Evolutionary conservation across 2,113 vertebrate genomes (phyloP).

Genomic region (Gnathonemus longibarbis): DNA sequence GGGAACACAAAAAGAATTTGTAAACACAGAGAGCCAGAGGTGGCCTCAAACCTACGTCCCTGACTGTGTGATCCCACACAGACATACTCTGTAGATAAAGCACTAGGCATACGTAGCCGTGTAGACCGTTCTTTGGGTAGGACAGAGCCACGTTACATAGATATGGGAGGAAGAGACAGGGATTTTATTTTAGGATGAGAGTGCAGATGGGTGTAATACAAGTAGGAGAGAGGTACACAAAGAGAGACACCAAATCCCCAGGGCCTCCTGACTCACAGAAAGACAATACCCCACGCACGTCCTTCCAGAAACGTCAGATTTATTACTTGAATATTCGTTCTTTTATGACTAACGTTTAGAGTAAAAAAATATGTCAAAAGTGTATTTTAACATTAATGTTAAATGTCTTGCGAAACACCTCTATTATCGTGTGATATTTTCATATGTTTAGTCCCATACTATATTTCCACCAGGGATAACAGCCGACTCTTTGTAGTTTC

Average conservation of each 20-base stretch:
- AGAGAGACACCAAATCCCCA: not conserved
- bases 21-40: not conserved
- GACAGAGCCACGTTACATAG: not conserved
- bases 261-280: not conserved
- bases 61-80: not conserved
- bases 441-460: not conserved
- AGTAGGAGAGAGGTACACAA: not conserved
- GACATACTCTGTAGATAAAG: not conserved
- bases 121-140: not conserved
- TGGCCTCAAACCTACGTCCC: not conserved
- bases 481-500: not conserved
- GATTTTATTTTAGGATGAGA: not conserved
- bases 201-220: not conserved
- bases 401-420: not conserved
- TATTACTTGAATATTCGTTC: not conserved
- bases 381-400: not conserved
- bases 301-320: not conserved
- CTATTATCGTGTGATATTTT: not conserved
- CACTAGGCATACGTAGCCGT: not conserved
- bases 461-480: not conserved
- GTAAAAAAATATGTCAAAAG: not conserved
- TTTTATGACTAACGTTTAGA: not conserved
- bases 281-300: not conserved
- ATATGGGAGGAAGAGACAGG: not conserved
- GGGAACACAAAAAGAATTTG: not conserved